Evolutionary conservation across 2,797 vertebrate genomes (phyloP).

Genomic region (Ptychadena robeensis): DNA sequence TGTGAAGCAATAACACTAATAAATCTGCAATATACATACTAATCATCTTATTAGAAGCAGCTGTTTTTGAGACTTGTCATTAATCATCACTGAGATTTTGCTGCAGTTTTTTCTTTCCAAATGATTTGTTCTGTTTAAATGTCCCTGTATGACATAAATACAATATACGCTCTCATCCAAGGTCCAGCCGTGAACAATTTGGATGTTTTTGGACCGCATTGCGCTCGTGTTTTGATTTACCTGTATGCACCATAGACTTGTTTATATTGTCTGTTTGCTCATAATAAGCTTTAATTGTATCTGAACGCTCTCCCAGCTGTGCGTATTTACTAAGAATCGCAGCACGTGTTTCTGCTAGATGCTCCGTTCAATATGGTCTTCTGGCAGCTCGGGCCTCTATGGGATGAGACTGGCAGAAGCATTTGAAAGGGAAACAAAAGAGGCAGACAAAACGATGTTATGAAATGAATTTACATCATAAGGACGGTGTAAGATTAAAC

Average conservation of each 20-base stretch:
- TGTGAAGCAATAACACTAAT: constrained; percentile 27
- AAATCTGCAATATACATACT: constrained; percentile 40
- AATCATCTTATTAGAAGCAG: constrained; percentile 55
- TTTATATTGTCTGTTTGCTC: constrained; percentile 56
- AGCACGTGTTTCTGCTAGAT: constrained; percentile 60
- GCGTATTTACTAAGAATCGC: constrained; percentile 55
- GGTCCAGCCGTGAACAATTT: constrained; percentile 36
- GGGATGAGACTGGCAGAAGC: constrained; percentile 19
- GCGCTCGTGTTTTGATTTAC: constrained; percentile 34
- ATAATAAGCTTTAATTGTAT: constrained; percentile 71
- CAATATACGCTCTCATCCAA: constrained; percentile 25
- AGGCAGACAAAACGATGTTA: constrained; percentile 17
- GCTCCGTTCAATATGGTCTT: constrained; percentile 54
- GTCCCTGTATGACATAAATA: constrained; percentile 25
- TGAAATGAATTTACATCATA: constrained; percentile 40
- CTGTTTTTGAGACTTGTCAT: constrained; percentile 42
- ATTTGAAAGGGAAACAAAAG: constrained; percentile 35
- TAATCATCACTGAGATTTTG: constrained; percentile 47
- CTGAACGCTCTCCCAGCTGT: constrained; percentile 66
- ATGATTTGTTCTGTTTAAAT: constrained; percentile 31
- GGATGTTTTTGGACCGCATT: constrained; percentile 35
- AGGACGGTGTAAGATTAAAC: constrained; percentile 30
- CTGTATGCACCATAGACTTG: constrained; percentile 40
- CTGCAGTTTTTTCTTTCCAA: constrained; percentile 32
- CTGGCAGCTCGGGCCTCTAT: constrained; percentile 33